Conservation (phyloP, 2,797 vertebrate species). For the Cossypha polioptera region DNA sequence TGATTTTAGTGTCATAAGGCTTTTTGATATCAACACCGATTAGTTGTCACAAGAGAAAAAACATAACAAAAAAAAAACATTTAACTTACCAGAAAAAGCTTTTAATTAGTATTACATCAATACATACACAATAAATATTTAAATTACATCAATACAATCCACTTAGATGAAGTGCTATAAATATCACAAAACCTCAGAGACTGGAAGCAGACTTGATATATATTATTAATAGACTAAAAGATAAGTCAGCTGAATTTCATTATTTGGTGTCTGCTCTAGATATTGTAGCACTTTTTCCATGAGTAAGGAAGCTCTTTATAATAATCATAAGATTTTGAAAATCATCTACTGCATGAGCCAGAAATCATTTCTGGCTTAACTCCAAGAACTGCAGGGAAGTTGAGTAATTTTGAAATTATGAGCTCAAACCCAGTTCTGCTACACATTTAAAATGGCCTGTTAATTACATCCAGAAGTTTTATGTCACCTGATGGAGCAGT, state of each 20-base stretch:
- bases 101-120: slow-evolving; percentile 26
- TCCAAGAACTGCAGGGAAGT: not conserved
- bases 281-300: not conserved
- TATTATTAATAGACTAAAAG: slow-evolving; percentile 26
- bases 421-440: not conserved
- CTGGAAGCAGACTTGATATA: not conserved
- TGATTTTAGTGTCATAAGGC: not conserved
- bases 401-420: not conserved
- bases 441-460: not conserved
- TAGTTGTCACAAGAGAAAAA: not conserved
- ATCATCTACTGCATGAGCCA: not conserved
- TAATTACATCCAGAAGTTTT: not conserved
- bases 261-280: not conserved
- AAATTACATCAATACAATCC: slow-evolving; percentile 5
- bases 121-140: not conserved
- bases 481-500: not conserved
- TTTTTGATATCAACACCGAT: not conserved
- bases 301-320: not conserved
- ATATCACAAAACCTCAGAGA: slow-evolving; percentile 19
- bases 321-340: not conserved
- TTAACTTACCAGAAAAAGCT: not conserved
- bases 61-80: not conserved
- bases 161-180: slow-evolving; percentile 20
- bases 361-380: not conserved
- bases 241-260: not conserved